These are phyloP conservation scores for Paraescarpia echinospica DNA, from an alignment of 1,140 invertebrate genomes.

Conservation along the genomic window DNA sequence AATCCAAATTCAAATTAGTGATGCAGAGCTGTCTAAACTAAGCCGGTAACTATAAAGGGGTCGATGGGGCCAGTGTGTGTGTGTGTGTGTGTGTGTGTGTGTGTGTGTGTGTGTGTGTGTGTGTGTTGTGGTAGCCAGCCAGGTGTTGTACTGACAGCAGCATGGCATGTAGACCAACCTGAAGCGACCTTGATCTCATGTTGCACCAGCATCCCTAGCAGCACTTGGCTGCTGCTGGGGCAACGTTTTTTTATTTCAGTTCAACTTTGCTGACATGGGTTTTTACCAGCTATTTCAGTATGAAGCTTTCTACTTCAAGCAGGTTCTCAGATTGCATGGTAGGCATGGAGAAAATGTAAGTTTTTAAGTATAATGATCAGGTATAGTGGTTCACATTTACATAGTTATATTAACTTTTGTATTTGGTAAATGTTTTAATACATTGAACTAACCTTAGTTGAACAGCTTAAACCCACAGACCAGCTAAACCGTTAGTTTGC, in stretches of 20 bases:
- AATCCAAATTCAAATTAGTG: background rate
- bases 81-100: too few species aligned
- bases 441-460: too few species aligned
- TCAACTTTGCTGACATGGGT: background rate
- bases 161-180: background rate
- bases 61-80: background rate
- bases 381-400: background rate
- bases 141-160: too few species aligned
- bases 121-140: background rate
- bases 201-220: background rate
- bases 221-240: background rate
- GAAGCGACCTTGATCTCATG: too few species aligned
- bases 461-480: too few species aligned
- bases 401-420: background rate
- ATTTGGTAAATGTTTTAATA: too few species aligned
- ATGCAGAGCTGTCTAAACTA: background rate
- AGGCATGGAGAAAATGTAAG: background rate
- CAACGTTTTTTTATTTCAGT: background rate
- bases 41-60: background rate
- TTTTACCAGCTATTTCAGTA: background rate
- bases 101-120: too few species aligned
- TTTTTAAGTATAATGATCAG: background rate
- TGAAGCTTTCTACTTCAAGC: background rate
- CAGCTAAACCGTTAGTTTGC: too few species aligned
- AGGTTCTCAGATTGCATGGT: background rate